Conservation (phyloP, 1,140 invertebrate genomes). For the Spodoptera litura region DNA sequence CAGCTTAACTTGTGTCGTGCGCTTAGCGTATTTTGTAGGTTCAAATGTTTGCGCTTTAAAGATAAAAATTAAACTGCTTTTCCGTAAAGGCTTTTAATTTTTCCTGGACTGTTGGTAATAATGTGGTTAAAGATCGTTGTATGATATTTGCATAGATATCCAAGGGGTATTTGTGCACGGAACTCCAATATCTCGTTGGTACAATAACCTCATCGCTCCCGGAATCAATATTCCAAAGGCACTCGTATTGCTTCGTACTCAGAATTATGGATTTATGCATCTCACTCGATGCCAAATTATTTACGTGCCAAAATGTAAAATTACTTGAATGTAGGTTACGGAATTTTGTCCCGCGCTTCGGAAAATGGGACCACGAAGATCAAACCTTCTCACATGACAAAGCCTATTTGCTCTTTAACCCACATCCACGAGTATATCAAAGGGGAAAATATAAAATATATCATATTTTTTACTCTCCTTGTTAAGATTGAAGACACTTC, state of each 20-base stretch:
- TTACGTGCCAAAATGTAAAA: slow-evolving; percentile 45
- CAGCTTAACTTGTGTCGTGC: background rate
- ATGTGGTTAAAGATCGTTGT: background rate
- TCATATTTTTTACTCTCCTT: slow-evolving; percentile 18
- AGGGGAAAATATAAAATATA: slow-evolving; percentile 19
- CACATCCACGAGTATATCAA: slow-evolving; percentile 42
- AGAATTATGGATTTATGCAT: slow-evolving; percentile 48
- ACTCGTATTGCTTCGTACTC: slow-evolving; percentile 38
- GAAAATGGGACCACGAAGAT: slow-evolving; percentile 2
- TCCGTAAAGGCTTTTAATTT: background rate
- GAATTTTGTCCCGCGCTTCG: background rate
- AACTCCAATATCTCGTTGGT: slow-evolving; percentile 7
- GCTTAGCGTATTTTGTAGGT: slow-evolving; percentile 3
- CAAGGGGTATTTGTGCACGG: background rate
- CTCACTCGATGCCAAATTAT: slow-evolving; percentile 44
- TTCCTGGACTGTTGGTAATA: background rate
- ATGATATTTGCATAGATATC: background rate
- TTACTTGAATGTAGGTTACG: slow-evolving; percentile 11
- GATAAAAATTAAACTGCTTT: slow-evolving; percentile 1
- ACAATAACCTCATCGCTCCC: slow-evolving; percentile 18
- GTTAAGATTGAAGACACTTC: slow-evolving; percentile 36
- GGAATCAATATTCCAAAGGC: slow-evolving; percentile 40
- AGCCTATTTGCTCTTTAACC: slow-evolving; percentile 7
- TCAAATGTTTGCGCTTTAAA: slow-evolving; percentile 6
- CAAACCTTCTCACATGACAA: slow-evolving; percentile 2